These are phyloP conservation scores for Riparia riparia DNA, from an alignment of 2,113 vertebrate species.

Conservation along the genomic window DNA sequence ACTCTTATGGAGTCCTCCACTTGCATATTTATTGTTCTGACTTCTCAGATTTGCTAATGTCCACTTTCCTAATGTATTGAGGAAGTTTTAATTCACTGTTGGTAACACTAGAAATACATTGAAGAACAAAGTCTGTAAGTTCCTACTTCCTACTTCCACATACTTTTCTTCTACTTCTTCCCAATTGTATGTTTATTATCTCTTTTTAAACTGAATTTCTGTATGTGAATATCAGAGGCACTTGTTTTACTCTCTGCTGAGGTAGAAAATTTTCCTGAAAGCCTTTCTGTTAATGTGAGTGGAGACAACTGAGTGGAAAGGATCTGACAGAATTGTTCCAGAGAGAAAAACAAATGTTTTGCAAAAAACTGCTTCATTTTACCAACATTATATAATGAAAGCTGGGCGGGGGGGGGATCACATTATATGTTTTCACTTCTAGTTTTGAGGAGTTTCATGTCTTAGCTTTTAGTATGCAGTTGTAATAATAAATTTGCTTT, in stretches of 20 bases:
- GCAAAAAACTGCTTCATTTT: neutral
- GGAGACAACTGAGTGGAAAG: neutral
- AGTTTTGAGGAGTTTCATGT: neutral
- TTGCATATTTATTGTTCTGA: neutral
- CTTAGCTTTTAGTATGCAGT: neutral
- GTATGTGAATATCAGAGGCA: neutral
- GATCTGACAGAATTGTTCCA: neutral
- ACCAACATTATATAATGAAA: neutral
- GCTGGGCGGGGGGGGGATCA: neutral
- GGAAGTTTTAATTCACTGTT: neutral
- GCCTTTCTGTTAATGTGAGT: neutral
- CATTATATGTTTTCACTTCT: neutral
- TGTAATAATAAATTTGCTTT: neutral
- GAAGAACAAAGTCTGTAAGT: neutral
- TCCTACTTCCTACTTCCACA: neutral
- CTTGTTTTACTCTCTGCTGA: neutral
- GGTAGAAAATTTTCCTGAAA: neutral
- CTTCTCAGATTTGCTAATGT: neutral
- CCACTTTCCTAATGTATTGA: neutral
- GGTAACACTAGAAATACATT: neutral
- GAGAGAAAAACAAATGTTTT: neutral
- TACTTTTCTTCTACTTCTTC: neutral
- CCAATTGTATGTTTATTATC: neutral
- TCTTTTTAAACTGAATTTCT: neutral
- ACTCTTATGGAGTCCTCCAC: neutral